Evolutionary conservation across 2,888 invertebrate genomes (phyloP).

Genomic region (Petrolisthes manimaculis): DNA sequence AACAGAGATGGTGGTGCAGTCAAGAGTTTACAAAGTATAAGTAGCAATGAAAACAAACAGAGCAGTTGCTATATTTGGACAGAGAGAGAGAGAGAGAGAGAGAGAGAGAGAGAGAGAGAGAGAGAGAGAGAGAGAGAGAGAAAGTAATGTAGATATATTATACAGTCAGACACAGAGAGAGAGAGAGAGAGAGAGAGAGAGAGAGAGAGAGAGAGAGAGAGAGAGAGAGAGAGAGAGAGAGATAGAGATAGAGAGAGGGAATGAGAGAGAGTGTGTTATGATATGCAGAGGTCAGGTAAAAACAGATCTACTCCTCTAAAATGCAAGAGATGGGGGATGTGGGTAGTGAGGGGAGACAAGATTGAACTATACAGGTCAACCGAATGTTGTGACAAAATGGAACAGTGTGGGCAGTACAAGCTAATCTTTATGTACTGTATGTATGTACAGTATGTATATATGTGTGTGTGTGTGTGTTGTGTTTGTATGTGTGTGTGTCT

Average conservation of each 20-base stretch:
- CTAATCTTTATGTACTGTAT: too few relatives aligned
- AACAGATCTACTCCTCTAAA: background rate
- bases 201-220: background rate
- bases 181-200: background rate
- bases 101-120: background rate
- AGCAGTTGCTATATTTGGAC: background rate
- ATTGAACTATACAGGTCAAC: background rate
- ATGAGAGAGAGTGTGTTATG: background rate
- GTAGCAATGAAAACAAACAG: background rate
- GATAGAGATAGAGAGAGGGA: background rate
- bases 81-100: constrained; percentile 19
- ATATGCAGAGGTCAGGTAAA: background rate
- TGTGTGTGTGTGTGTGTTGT: too few relatives aligned
- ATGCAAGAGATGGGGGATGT: background rate
- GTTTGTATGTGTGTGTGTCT: too few relatives aligned
- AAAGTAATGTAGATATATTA: background rate
- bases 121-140: constrained; percentile 10
- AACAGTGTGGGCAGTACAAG: too few relatives aligned
- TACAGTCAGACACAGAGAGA: background rate
- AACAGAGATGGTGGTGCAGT: background rate
- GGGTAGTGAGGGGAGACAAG: background rate
- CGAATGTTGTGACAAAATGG: background rate
- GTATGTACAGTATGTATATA: too few relatives aligned
- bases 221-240: background rate
- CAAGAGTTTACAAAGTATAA: background rate